A percentile compares a stretch with the other conserved stretches of the same genome.
Conservation (phyloP, 1,140 invertebrate species). For the Megalopta genalis region DNA sequence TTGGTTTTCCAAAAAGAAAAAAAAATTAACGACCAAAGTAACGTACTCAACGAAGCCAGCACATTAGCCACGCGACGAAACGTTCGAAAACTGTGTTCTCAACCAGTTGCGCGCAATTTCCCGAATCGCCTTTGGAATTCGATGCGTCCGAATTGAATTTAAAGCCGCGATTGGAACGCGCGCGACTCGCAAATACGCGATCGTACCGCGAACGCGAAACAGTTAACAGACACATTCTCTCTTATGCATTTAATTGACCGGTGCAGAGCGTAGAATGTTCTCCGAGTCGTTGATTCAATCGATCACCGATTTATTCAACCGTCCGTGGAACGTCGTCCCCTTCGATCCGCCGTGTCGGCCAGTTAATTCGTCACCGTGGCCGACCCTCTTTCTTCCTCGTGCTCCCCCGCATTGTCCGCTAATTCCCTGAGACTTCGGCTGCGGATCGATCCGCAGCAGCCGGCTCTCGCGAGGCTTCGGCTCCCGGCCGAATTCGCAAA, state of each 20-base stretch:
- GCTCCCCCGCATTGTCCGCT: background rate
- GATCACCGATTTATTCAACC: conserved; percentile 15
- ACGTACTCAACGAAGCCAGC: too few species aligned
- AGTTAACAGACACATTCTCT: background rate
- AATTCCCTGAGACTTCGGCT: conserved; percentile 15
- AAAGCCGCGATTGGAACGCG: too few species aligned
- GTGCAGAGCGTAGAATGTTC: background rate
- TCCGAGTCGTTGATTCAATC: background rate
- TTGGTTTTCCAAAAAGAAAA: too few species aligned
- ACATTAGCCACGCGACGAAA: too few species aligned
- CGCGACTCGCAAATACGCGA: too few species aligned
- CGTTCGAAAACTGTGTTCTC: too few species aligned
- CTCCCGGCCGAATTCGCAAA: background rate
- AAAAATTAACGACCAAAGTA: too few species aligned
- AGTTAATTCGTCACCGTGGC: conserved; percentile 21
- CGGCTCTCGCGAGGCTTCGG: background rate
- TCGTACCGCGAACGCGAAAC: too few species aligned
- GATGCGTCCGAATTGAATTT: too few species aligned
- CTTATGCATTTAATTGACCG: background rate
- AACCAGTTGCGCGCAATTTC: too few species aligned
- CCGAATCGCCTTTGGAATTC: too few species aligned
- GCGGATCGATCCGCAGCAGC: conserved; percentile 7
- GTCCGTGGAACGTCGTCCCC: background rate
- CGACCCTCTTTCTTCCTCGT: conserved; percentile 5
- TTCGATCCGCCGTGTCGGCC: background rate